Percentiles rank a stretch among this genome's conserved stretches.
Evolutionary conservation across 2,888 invertebrate genomes (phyloP).

Genomic region (Acheta domesticus): DNA sequence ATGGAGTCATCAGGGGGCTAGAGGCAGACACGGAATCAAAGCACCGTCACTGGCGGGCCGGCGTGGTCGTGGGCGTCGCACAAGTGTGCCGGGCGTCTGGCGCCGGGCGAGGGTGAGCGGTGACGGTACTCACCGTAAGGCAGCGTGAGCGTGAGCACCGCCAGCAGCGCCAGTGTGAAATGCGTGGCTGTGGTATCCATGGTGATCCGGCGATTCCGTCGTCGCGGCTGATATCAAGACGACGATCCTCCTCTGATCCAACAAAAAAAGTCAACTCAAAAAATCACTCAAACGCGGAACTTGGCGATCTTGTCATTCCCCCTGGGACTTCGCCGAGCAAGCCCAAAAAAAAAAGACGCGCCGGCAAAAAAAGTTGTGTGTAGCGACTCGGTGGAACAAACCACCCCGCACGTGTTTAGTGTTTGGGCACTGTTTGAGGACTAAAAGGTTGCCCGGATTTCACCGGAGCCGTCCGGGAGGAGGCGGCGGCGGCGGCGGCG

Average conservation of each 20-base stretch:
- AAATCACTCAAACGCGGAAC: neutral
- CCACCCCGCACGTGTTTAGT: neutral
- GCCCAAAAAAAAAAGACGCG: neutral
- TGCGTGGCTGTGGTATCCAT: neutral
- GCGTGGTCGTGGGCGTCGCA: no score
- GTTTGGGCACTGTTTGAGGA: constrained; percentile 11
- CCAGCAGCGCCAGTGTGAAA: neutral
- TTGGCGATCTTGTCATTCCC: neutral
- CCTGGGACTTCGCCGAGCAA: neutral
- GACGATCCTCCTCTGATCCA: no score
- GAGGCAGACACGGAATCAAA: no score
- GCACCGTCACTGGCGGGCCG: no score
- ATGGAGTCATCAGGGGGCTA: no score
- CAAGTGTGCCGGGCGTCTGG: no score
- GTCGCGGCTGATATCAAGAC: neutral
- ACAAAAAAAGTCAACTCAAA: neutral
- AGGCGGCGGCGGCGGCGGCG: neutral
- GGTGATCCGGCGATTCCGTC: neutral
- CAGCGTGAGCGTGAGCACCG: neutral
- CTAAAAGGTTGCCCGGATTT: constrained; percentile 9
- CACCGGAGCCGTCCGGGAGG: neutral
- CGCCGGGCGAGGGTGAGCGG: neutral
- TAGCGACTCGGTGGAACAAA: neutral
- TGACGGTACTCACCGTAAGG: neutral
- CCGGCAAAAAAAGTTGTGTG: neutral